Conservation (phyloP, 1,140 invertebrate species). For the Formica selysi region DNA sequence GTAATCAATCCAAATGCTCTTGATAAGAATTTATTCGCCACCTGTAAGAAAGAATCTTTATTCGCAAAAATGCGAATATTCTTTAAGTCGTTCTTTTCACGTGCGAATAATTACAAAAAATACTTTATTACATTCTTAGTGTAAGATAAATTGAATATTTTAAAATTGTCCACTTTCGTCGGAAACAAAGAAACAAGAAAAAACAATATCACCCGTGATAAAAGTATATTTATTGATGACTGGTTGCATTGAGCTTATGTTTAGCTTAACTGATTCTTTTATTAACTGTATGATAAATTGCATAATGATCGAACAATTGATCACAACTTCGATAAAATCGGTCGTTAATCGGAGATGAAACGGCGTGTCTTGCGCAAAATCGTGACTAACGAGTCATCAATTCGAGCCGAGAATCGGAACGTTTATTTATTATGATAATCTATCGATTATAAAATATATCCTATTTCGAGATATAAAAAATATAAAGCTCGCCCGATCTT, state of each 20-base stretch:
- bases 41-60: neutral
- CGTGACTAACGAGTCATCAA: neutral
- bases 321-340: neutral
- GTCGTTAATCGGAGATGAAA: neutral
- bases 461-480: slow-evolving; percentile 38
- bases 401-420: neutral
- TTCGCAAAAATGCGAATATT: neutral
- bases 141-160: slow-evolving; percentile 5
- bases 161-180: neutral
- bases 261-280: neutral
- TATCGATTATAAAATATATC: slow-evolving; percentile 11
- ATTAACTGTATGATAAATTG: neutral
- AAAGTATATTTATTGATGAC: slow-evolving; percentile 33
- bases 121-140: neutral
- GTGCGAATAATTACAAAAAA: neutral
- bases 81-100: neutral
- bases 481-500: neutral
- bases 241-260: neutral
- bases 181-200: neutral
- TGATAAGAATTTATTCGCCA: neutral
- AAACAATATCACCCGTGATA: slow-evolving; percentile 43
- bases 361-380: neutral
- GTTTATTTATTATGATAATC: neutral
- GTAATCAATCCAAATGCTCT: neutral
- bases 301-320: neutral